These are phyloP conservation scores for Harpalus rufipes DNA, from an alignment of 2,888 invertebrate genomes.

Conservation along the genomic window DNA sequence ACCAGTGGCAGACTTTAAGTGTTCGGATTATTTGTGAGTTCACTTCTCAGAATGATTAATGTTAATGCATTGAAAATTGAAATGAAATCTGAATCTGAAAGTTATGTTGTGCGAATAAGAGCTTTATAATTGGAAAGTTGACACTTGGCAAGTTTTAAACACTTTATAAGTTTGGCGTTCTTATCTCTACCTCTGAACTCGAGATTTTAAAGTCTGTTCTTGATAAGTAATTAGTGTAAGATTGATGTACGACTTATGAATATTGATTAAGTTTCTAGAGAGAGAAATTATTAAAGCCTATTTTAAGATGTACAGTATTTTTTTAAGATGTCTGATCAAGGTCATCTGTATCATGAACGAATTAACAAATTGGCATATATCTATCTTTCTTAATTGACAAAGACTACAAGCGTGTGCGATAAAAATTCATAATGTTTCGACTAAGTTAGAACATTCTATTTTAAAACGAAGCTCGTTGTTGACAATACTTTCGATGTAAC, in stretches of 20 bases:
- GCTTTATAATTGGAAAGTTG: slow-evolving; percentile 56
- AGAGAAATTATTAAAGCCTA: not conserved
- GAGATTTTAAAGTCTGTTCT: not conserved
- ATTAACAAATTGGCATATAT: too few species aligned
- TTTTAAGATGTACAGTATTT: not conserved
- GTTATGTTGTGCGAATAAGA: slow-evolving; percentile 30
- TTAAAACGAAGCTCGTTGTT: too few species aligned
- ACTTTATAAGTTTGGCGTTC: slow-evolving; percentile 19
- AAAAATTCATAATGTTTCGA: too few species aligned
- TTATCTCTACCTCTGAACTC: slow-evolving; percentile 1
- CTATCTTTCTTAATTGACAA: too few species aligned
- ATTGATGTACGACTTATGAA: not conserved
- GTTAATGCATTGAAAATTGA: slow-evolving; percentile 20
- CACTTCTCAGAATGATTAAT: slow-evolving; percentile 50
- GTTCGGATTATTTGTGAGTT: slow-evolving; percentile 41
- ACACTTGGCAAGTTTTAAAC: slow-evolving; percentile 30
- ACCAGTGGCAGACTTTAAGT: slow-evolving; percentile 15
- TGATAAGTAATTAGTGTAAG: slow-evolving; percentile 7
- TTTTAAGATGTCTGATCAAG: too few species aligned
- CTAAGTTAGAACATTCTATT: too few species aligned
- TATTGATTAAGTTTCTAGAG: not conserved
- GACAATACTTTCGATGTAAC: too few species aligned
- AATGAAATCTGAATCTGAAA: slow-evolving; percentile 30
- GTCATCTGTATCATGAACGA: too few species aligned
- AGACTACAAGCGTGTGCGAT: too few species aligned